Conservation (phyloP, 2,888 invertebrate genomes). For the Tuta absoluta region DNA sequence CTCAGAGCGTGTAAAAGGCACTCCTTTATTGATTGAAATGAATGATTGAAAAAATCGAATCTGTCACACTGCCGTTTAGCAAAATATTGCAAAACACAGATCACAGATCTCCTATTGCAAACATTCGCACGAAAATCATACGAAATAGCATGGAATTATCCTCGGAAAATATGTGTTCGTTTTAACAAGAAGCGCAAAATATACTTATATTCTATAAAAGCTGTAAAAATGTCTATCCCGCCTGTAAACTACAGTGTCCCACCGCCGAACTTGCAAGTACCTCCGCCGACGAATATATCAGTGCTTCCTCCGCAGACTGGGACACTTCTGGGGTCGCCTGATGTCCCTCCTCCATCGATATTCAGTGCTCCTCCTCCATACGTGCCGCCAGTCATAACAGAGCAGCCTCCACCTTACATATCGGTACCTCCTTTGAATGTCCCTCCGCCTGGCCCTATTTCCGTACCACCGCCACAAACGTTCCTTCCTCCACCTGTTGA, state of each 20-base stretch:
- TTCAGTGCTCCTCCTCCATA: constrained; percentile 47
- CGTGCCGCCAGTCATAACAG: constrained; percentile 34
- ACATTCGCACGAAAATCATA: not conserved
- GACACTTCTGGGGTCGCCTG: constrained; percentile 36
- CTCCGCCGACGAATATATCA: constrained; percentile 40
- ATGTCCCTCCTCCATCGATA: constrained; percentile 41
- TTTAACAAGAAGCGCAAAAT: too few relatives aligned
- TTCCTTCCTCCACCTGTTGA: constrained; percentile 38
- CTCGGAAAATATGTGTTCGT: not conserved
- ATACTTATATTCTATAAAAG: too few relatives aligned
- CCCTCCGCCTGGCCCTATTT: constrained; percentile 39
- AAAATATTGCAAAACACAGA: too few relatives aligned
- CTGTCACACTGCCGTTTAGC: not conserved
- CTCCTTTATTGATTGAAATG: too few relatives aligned
- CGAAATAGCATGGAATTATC: not conserved
- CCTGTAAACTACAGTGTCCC: constrained; percentile 61
- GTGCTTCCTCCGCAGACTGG: constrained; percentile 26
- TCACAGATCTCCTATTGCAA: too few relatives aligned
- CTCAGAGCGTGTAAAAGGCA: too few relatives aligned
- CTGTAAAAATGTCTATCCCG: constrained; percentile 56
- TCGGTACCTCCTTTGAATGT: constrained; percentile 27
- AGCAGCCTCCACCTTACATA: constrained; percentile 27
- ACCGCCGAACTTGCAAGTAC: constrained; percentile 56
- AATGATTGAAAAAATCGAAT: too few relatives aligned
- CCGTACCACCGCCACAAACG: constrained; percentile 43